Percentiles rank a stretch among this genome's conserved stretches.
These are phyloP conservation scores for Stichopus horrens DNA, from an alignment of 53 echinoderm and acorn worm species.

Conservation along the genomic window DNA sequence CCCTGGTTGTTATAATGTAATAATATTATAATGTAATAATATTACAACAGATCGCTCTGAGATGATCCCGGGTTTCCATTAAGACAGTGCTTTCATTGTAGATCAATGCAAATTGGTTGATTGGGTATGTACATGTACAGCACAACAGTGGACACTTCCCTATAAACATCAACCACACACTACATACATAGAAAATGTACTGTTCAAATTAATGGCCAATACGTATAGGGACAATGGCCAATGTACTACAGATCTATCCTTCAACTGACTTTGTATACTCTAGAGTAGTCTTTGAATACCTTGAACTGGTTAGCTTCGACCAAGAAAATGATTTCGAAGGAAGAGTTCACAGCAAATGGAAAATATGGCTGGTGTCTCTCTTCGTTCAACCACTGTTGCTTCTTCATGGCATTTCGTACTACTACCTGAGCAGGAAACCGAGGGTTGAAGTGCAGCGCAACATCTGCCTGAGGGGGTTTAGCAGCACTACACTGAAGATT, in stretches of 20 bases:
- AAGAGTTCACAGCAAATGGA: conserved; percentile 69
- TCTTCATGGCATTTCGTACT: conserved; percentile 63
- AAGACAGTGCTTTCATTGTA: too few relatives aligned
- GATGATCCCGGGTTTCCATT: too few relatives aligned
- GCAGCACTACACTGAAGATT: conserved; percentile 70
- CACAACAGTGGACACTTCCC: too few relatives aligned
- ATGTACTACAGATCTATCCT: neutral
- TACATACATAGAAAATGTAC: too few relatives aligned
- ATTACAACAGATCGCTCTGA: too few relatives aligned
- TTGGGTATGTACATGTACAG: too few relatives aligned
- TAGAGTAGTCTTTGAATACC: conserved; percentile 47
- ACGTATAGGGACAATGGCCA: too few relatives aligned
- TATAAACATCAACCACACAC: too few relatives aligned
- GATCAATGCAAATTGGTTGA: too few relatives aligned
- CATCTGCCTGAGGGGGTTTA: conserved; percentile 61
- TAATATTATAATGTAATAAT: too few relatives aligned
- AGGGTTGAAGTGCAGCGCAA: conserved; percentile 88
- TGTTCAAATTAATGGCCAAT: too few relatives aligned
- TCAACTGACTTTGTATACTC: neutral
- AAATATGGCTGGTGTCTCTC: conserved; percentile 60
- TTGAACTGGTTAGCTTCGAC: conserved; percentile 74
- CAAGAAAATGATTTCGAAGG: conserved; percentile 83
- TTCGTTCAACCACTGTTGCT: conserved; percentile 66
- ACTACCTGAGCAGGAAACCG: conserved; percentile 64
- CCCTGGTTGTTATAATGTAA: too few relatives aligned